A percentile compares a stretch with the other conserved stretches of the same genome.
These are phyloP conservation scores for Bryconaethiops microstoma DNA, from an alignment of 2,797 vertebrate species.

Conservation along the genomic window DNA sequence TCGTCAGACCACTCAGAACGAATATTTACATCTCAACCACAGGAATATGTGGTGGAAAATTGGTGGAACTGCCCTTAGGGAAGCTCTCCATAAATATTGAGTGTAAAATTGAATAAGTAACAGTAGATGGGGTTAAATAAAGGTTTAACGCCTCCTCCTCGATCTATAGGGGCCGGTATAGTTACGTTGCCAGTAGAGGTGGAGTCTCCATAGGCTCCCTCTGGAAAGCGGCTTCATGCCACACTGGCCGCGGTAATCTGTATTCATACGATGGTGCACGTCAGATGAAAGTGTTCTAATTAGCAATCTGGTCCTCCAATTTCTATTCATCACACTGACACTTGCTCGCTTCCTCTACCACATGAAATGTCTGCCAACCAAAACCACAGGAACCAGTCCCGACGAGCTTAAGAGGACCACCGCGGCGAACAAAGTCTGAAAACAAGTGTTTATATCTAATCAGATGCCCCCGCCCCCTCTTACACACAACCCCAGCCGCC, in stretches of 20 bases:
- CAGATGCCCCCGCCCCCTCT: slow-evolving; percentile 26
- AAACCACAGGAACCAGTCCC: slow-evolving; percentile 26
- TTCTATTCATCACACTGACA: slow-evolving; percentile 25
- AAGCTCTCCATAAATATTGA: too few relatives aligned
- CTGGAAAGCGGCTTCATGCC: not conserved
- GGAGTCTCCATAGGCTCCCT: not conserved
- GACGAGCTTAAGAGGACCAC: slow-evolving; percentile 38
- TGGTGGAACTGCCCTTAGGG: too few relatives aligned
- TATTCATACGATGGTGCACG: slow-evolving; percentile 15
- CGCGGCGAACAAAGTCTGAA: slow-evolving; percentile 35
- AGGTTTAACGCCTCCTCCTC: not conserved
- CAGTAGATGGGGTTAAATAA: not conserved
- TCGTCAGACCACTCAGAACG: too few relatives aligned
- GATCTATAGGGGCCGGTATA: not conserved
- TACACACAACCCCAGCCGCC: not conserved
- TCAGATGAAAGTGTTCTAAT: slow-evolving; percentile 38
- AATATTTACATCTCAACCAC: too few relatives aligned
- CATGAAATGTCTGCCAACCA: slow-evolving; percentile 16
- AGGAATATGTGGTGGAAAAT: too few relatives aligned
- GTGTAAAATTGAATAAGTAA: not conserved
- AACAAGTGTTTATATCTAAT: slow-evolving; percentile 44
- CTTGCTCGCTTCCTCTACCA: slow-evolving; percentile 13
- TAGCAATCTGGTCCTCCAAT: slow-evolving; percentile 29
- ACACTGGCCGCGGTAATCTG: not conserved
- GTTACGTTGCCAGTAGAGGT: not conserved